Base-by-base conservation (phyloP, 2,888 invertebrate species). In the Tenthredo livida region DNA sequence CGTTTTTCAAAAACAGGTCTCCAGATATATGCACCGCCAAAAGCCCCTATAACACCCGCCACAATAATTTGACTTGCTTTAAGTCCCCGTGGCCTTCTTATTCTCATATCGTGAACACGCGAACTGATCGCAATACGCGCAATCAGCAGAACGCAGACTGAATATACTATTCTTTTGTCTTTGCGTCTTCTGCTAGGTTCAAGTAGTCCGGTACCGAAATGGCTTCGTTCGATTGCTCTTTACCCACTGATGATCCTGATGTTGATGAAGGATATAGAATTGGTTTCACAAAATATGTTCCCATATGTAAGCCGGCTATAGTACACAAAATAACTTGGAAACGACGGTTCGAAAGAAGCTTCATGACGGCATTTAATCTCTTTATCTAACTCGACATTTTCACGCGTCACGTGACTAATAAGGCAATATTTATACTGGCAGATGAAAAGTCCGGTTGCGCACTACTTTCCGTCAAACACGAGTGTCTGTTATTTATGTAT, bases 11-110 rank as follows among this genome's bases (percentile, higher is more conserved):
- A 95, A 92, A 94, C 67, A 1, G 95, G 95, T 89, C 92, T 94
- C 95, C 95, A 95, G 88, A 95, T 94, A 88, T 95, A 95, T 86
- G 94, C 87, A 86, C 95, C 95, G 84, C 94, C 90, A 72, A 94
- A 88, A 83, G 94, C 91, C 40, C 95, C 95, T 80, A 95, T 86
- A 87, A 94, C 86, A 50, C 93, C 89, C 17, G 92, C 93, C 72
- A 95, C 85, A 82, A 92, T 88, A 86, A 95, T 86, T 89, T 95
- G 94, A 84, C 92, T 90, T 87, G 84, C 94, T 17, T 93, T 92
- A 86, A 95, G 86, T 72, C 94, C 92, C 88, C 90, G 92, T 37
- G 94, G 94, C 89, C 90, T 93, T 87, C 93, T 92, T 87, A 95
- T 94, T 88, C 92, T 93, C 94, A 95, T 94, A 12, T 21, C 83